Evolutionary conservation across 2,888 invertebrate species (phyloP), one percentile per base, ranked within the genome.

Genomic region (Fabriciana adippe): DNA sequence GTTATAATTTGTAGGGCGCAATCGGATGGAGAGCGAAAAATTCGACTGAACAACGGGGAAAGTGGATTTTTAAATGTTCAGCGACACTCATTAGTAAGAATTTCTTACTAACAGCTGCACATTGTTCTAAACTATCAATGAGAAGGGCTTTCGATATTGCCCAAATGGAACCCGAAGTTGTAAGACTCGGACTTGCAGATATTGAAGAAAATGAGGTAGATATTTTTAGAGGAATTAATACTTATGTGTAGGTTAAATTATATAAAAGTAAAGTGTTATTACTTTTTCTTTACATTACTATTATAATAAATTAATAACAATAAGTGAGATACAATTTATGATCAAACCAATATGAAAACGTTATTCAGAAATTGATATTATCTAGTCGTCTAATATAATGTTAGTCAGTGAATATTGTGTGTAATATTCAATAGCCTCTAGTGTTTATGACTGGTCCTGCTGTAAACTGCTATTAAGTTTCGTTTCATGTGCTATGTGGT

Each of bases 61-160:
- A 74, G 0, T 85, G 81, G 81, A 66, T 80, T 13, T 85, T 85
- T 56, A 80, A 80, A 64, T 96, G 96, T 77, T 95, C 95, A 2
- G 95, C 95, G 2, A 92, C 94, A 6, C 82, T 96, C 4, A 93
- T 96, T 55, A 94, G 94, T 62, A 87, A 93, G 14, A 88, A 85
- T 57, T 95, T 93, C 79, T 90, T 95, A 6, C 76, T 95, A 31
- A 95, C 95, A 0, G 95, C 95, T 0, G 95, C 95, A 0, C 95
- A 95, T 78, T 95, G 95, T 74, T 78, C 78, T 2, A 73, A 67
- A 50, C 11, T 68, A 48, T 68, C 68, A n/a, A 4, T 64, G 6
- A 68, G 31, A 5, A 64, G 70, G 3, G 71, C 74, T 0, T 8
- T 54, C 0, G 60, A 74, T 2, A 67, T 83, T 0, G 72, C 73